A percentile compares a stretch with the other conserved stretches of the same genome.
phyloP scores from a whole-genome alignment of 2,888 invertebrate genomes.

The Ferrisia virgata region DNA sequence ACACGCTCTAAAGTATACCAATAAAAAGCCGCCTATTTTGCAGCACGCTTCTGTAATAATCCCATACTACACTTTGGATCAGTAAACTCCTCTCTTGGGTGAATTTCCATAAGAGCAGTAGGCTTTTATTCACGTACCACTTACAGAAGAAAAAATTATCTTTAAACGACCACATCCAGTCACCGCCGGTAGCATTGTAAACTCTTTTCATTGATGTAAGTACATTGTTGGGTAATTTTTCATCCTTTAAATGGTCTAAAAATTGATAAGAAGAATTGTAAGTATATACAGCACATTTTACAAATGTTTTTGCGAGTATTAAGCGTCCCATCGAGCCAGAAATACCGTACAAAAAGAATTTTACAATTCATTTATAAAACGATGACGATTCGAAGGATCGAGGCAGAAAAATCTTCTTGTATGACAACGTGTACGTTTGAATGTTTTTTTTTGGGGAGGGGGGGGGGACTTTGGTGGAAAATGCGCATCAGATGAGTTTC shows the following conservation, averaged over 20 bases:
- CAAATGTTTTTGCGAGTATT: not conserved
- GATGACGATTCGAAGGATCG: too few relatives aligned
- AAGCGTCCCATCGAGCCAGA: not conserved
- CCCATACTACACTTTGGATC: not conserved
- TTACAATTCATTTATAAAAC: not conserved
- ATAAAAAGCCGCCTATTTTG: not conserved
- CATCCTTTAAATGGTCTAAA: not conserved
- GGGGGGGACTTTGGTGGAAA: not conserved
- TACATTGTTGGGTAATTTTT: not conserved
- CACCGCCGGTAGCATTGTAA: not conserved
- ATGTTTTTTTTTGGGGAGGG: too few relatives aligned
- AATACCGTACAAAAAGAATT: not conserved
- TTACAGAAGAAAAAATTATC: not conserved
- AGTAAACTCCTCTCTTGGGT: not conserved
- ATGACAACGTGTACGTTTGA: not conserved
- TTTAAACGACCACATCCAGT: not conserved
- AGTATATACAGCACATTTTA: not conserved
- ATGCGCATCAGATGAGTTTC: not conserved
- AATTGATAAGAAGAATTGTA: not conserved
- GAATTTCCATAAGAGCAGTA: not conserved
- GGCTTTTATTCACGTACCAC: not conserved
- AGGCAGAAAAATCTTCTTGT: not conserved
- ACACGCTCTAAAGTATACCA: not conserved
- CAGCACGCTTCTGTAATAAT: not conserved
- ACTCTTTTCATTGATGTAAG: not conserved